Evolutionary conservation across 2,888 invertebrate genomes (phyloP).

Genomic region (Stratiomys singularior): DNA sequence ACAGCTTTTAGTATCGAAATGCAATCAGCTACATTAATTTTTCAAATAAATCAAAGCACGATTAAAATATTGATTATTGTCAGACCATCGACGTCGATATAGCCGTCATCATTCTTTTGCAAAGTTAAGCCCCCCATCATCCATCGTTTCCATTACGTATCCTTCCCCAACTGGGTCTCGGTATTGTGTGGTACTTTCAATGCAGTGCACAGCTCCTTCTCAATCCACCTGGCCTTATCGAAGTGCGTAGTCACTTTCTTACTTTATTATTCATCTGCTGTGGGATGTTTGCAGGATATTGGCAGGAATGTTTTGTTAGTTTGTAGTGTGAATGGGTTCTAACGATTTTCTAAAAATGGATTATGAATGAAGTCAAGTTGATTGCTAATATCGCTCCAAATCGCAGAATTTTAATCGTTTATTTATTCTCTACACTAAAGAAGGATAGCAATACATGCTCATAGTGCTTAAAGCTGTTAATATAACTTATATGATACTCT

Average conservation of each 20-base stretch:
- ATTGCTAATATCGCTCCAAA: too few species aligned
- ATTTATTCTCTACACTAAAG: too few species aligned
- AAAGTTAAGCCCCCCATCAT: not conserved
- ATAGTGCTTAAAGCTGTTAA: too few species aligned
- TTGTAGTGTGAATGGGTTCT: not conserved
- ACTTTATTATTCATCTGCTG: not conserved
- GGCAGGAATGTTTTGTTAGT: not conserved
- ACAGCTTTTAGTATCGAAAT: constrained; percentile 53
- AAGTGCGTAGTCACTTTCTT: not conserved
- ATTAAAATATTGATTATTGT: constrained; percentile 53
- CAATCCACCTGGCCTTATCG: too few species aligned
- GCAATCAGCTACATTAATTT: constrained; percentile 52
- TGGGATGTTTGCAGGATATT: not conserved
- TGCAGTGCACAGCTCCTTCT: too few species aligned
- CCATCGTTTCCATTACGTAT: not conserved
- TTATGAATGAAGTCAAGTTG: too few species aligned
- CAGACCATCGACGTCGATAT: constrained; percentile 27
- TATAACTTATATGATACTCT: too few species aligned
- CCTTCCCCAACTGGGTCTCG: not conserved
- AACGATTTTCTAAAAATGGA: too few species aligned
- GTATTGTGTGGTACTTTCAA: too few species aligned
- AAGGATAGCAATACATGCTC: too few species aligned
- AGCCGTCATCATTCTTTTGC: constrained; percentile 27
- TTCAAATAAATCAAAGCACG: constrained; percentile 52
- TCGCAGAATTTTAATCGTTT: too few species aligned